Evolutionary conservation across 2,888 invertebrate genomes (phyloP).

Genomic region (Subacronicta megacephala): DNA sequence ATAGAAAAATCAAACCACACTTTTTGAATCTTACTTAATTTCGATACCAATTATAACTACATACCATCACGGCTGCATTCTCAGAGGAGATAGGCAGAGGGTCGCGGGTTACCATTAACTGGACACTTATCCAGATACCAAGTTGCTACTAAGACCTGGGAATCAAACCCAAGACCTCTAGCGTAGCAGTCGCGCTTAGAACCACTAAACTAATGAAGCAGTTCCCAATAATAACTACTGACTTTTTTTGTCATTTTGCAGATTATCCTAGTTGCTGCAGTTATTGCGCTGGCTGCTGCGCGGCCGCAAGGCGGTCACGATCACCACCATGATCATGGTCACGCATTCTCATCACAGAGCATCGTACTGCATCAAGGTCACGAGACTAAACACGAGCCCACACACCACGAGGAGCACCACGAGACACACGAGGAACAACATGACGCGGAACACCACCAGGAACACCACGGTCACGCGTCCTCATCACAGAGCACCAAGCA

Average conservation of each 20-base stretch:
- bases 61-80: too few relatives aligned
- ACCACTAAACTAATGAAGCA: too few relatives aligned
- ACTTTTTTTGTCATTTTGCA: not conserved
- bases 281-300: slow-evolving; percentile 29
- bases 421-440: slow-evolving; percentile 11
- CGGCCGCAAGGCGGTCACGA: slow-evolving; percentile 45
- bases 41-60: too few relatives aligned
- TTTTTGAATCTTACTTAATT: too few relatives aligned
- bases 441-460: slow-evolving; percentile 8
- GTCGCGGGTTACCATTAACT: too few relatives aligned
- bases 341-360: slow-evolving; percentile 66
- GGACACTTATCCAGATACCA: too few relatives aligned
- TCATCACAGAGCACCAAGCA: slow-evolving; percentile 58
- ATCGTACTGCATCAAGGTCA: slow-evolving; percentile 64
- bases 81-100: too few relatives aligned
- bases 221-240: too few relatives aligned
- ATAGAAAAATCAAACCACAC: too few relatives aligned
- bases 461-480: slow-evolving; percentile 1
- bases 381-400: slow-evolving; percentile 23
- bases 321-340: slow-evolving; percentile 44
- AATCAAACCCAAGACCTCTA: too few relatives aligned
- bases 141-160: too few relatives aligned
- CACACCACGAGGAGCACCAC: slow-evolving; percentile 15
- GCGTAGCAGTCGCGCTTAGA: too few relatives aligned
- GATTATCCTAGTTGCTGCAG: slow-evolving; percentile 14